Base-by-base conservation (phyloP, 1,140 invertebrate species). In the Diorhabda sublineata region DNA sequence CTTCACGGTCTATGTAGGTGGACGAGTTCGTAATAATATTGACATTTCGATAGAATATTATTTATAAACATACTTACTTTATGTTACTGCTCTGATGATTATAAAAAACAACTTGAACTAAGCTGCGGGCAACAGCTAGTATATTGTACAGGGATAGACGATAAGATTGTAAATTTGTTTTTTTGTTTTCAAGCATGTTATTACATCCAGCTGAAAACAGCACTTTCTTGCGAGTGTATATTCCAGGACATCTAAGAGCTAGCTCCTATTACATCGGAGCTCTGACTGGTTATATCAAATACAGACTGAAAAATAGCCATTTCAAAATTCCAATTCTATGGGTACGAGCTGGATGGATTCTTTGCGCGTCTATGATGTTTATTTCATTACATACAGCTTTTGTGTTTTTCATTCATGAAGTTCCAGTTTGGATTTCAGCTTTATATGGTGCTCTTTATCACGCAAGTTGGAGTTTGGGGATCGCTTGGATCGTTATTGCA, bases 171-270 rank as follows among this genome's bases (percentile, higher is more conserved):
- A 9, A 52, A 64, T 45, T 7, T 63, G n/a, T 45, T 26, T 41
- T n/a, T 64, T 41, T 58, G 5, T 65, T 65, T 26, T 26, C 4
- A 5, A 89, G 89, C 67, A 87, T 89, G 78, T 79, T 89, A 9
- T 81, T 82, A 45, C 87, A 89, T 76, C 84, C 89, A 65, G 82
- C 83, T 2, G 78, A 78, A 3, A 88, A 90, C 74, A 81, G 82
- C 52, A 89, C 88, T 67, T 90, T 89, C 72, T 84, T 83, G 69
- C 83, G 82, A 42, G 83, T 84, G 26, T 91, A 90, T 69, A 87
- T 90, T 7, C 89, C 88, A 75, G 90, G 88, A 2, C 89, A 91
- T 73, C 89, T 89, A 85, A 84, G 89, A 75, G 87, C 88, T 60
- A 85, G 82, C 44, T 83, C 87, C 0, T 91, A 91, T 73, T 86